phyloP scores from a whole-genome alignment of 2,888 invertebrate genomes.

The Busseola fusca region DNA sequence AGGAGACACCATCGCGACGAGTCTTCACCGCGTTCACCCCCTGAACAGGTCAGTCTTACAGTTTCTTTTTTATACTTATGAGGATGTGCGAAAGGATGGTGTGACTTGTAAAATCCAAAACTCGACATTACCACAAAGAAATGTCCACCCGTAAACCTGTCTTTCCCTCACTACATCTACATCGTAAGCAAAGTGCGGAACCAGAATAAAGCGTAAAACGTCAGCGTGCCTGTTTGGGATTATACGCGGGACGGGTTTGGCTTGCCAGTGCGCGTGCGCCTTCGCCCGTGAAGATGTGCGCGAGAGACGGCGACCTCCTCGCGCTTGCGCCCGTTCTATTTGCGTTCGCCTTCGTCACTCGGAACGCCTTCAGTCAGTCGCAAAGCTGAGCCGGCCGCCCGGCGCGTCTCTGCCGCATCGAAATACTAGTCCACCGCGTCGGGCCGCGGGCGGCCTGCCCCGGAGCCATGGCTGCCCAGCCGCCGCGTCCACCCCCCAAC shows the following conservation, averaged over 20 bases:
- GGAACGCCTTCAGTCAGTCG: constrained; percentile 88
- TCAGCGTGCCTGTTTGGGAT: constrained; percentile 84
- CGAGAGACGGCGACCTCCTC: constrained; percentile 89
- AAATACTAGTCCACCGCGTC: constrained; percentile 80
- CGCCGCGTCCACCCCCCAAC: constrained; percentile 85
- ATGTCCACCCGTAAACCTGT: constrained; percentile 85
- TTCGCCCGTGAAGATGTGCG: constrained; percentile 88
- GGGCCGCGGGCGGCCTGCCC: constrained; percentile 80
- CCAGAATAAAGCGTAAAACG: constrained; percentile 84
- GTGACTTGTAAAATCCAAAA: constrained; percentile 76
- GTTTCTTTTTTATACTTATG: constrained; percentile 72
- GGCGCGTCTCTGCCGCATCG: constrained; percentile 83
- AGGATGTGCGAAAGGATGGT: constrained; percentile 74
- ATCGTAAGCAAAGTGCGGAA: constrained; percentile 82
- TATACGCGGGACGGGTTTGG: constrained; percentile 86
- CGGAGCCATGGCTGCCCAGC: constrained; percentile 86
- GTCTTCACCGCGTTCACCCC: constrained; percentile 84
- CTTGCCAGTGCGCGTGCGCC: constrained; percentile 86
- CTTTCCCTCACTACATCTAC: constrained; percentile 65
- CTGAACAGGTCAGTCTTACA: constrained; percentile 85
- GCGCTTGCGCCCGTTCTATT: constrained; percentile 88
- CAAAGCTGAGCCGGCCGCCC: constrained; percentile 86
- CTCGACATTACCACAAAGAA: constrained; percentile 73
- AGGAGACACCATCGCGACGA: constrained; percentile 90
- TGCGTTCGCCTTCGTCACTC: constrained; percentile 88